Conservation (phyloP, 2,113 vertebrate genomes). For the Malurus alboscapulatus region DNA sequence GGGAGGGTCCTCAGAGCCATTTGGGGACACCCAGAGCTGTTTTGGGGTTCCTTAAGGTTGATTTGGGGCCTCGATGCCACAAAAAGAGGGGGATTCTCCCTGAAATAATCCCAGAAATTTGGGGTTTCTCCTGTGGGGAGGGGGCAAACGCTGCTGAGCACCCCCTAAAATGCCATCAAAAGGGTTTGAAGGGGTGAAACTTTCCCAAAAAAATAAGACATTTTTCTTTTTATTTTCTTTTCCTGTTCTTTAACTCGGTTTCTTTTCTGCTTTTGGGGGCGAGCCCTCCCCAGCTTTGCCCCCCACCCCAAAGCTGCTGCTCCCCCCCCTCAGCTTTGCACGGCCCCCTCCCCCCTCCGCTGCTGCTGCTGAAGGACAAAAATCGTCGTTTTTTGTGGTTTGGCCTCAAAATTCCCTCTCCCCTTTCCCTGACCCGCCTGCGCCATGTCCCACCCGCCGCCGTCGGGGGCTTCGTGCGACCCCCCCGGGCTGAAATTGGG, state of each 20-base stretch:
- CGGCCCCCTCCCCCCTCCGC: too few species aligned
- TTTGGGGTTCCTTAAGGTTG: background rate
- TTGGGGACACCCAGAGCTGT: too few species aligned
- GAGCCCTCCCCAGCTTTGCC: too few species aligned
- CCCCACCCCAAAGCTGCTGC: too few species aligned
- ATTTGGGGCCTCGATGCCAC: background rate
- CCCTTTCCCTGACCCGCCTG: background rate
- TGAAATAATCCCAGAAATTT: background rate
- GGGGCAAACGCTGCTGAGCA: background rate
- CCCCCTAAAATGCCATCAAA: background rate
- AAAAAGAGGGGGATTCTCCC: background rate
- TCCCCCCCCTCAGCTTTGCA: too few species aligned
- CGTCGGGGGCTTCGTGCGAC: background rate
- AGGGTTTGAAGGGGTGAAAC: background rate
- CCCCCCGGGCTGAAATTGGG: background rate
- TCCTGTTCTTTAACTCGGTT: background rate
- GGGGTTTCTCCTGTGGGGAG: background rate
- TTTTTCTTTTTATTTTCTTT: background rate
- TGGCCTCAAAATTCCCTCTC: too few species aligned
- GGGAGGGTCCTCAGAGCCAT: too few species aligned
- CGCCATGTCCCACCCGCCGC: background rate
- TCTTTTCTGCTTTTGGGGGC: background rate
- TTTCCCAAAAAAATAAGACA: background rate
- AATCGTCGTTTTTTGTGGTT: too few species aligned
- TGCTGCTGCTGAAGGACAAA: too few species aligned